phyloP scores from a whole-genome alignment of 2,888 invertebrate species.

The Perithous albicinctus region DNA sequence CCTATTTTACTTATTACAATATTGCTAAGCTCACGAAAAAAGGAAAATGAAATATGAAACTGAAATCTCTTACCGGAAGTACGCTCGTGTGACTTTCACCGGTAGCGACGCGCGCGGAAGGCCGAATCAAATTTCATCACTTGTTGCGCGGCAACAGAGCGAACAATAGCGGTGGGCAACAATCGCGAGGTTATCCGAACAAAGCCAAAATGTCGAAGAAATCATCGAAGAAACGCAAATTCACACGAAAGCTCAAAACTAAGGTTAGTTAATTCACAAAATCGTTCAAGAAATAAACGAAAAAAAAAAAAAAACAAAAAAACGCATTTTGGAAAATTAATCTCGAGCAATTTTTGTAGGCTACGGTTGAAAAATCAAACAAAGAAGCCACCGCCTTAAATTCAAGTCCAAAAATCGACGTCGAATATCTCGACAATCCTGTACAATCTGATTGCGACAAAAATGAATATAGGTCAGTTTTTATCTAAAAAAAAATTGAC shows the following conservation, averaged over 20 bases:
- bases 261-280: neutral
- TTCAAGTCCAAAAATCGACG: slow-evolving; percentile 30
- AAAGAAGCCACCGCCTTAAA: neutral
- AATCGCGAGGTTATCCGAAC: neutral
- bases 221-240: slow-evolving; percentile 4
- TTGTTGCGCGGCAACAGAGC: neutral
- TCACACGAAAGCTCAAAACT: slow-evolving; percentile 24
- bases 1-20: too few species aligned
- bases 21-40: too few species aligned
- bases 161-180: neutral
- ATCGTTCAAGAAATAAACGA: too few species aligned
- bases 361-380: neutral
- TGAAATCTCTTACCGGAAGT: neutral
- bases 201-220: slow-evolving; percentile 22
- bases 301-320: neutral
- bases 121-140: neutral
- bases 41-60: too few species aligned
- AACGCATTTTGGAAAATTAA: neutral
- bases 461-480: slow-evolving; percentile 90
- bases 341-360: slow-evolving; percentile 8
- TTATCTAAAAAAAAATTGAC: neutral
- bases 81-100: neutral
- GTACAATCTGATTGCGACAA: slow-evolving; percentile 91
- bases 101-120: neutral
- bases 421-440: slow-evolving; percentile 85